Evolutionary conservation across 2,797 vertebrate genomes (phyloP).

Genomic region (Phalloptychus januarius): DNA sequence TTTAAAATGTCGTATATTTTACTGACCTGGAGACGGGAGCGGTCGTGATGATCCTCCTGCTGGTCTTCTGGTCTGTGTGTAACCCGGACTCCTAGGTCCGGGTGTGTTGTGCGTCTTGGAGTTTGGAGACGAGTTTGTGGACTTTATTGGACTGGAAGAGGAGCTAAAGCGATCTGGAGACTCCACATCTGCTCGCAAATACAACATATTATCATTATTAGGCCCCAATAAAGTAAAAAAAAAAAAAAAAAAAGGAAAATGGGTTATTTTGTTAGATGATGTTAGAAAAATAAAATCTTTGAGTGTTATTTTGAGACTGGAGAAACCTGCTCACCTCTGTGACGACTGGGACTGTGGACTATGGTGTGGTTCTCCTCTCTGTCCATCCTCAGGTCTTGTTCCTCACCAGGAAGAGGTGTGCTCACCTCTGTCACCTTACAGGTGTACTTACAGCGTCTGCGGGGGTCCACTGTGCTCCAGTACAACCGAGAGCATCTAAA

Average conservation of each 20-base stretch:
- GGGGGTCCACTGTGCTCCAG: slow-evolving; percentile 93
- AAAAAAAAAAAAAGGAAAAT: too few species aligned
- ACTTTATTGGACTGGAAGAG: slow-evolving; percentile 56
- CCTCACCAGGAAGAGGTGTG: slow-evolving; percentile 81
- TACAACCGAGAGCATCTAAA: slow-evolving; percentile 90
- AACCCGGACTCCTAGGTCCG: slow-evolving; percentile 83
- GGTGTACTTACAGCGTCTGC: slow-evolving; percentile 88
- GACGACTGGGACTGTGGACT: slow-evolving; percentile 83
- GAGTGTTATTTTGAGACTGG: background rate
- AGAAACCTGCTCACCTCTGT: slow-evolving; percentile 69
- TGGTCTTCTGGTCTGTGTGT: slow-evolving; percentile 86
- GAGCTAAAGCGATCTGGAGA: slow-evolving; percentile 55
- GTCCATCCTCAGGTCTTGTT: slow-evolving; percentile 74
- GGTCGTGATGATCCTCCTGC: slow-evolving; percentile 87
- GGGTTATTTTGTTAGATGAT: background rate
- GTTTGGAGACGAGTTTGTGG: slow-evolving; percentile 66
- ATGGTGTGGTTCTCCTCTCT: slow-evolving; percentile 89
- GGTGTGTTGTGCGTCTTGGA: slow-evolving; percentile 79
- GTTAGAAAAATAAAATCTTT: background rate
- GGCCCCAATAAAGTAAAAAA: background rate
- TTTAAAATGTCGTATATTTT: background rate
- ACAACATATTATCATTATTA: background rate
- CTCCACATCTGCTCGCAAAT: slow-evolving; percentile 57
- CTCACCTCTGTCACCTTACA: slow-evolving; percentile 88
- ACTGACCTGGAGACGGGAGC: slow-evolving; percentile 88